phyloP scores from a whole-genome alignment of 2,888 invertebrate species.

The Ochropleura plecta region DNA sequence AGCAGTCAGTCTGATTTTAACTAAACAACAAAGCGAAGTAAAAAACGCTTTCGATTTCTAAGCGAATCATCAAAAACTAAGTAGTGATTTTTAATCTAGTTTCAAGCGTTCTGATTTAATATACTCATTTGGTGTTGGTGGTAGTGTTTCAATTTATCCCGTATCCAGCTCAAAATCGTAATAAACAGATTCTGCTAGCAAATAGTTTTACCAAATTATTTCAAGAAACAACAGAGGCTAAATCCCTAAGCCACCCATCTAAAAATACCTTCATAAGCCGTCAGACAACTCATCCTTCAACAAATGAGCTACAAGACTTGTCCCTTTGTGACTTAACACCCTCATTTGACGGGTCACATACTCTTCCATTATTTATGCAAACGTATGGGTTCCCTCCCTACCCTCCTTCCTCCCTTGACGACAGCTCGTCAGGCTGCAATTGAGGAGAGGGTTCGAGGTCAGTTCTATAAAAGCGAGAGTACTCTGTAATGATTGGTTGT shows the following conservation, averaged over 20 bases:
- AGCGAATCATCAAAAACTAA: no score
- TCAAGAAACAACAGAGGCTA: not conserved
- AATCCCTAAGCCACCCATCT: slow-evolving; percentile 22
- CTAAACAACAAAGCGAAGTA: no score
- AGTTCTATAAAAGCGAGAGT: slow-evolving; percentile 26
- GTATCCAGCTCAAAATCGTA: no score
- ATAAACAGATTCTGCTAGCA: not conserved
- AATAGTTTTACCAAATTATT: not conserved
- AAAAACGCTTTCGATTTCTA: no score
- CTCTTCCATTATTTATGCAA: slow-evolving; percentile 63
- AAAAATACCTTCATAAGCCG: slow-evolving; percentile 43
- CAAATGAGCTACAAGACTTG: slow-evolving; percentile 60
- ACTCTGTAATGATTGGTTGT: slow-evolving; percentile 24
- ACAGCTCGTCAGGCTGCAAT: slow-evolving; percentile 10
- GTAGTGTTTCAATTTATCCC: no score
- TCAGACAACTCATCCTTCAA: slow-evolving; percentile 41
- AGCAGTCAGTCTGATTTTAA: no score
- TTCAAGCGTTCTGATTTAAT: no score
- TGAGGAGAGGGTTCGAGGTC: slow-evolving; percentile 36
- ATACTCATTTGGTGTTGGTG: no score
- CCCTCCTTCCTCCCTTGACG: not conserved
- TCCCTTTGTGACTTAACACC: slow-evolving; percentile 56
- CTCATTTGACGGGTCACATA: slow-evolving; percentile 64
- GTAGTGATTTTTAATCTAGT: no score
- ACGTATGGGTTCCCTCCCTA: slow-evolving; percentile 38